These are phyloP conservation scores for Lordiphosa stackelbergi DNA, from an alignment of 1,140 invertebrate species.

Conservation along the genomic window DNA sequence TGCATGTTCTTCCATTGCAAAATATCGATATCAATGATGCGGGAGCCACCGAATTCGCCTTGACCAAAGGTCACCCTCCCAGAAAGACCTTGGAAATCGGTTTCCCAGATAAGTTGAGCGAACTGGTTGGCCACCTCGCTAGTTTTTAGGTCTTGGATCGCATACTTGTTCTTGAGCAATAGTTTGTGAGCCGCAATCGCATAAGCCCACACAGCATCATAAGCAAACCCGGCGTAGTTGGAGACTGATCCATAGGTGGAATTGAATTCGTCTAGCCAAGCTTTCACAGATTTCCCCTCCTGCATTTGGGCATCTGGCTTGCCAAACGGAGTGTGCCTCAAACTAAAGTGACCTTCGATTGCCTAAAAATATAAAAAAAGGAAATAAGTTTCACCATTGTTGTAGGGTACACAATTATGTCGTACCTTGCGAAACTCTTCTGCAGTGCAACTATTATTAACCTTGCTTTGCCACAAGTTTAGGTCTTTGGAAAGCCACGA, in stretches of 20 bases:
- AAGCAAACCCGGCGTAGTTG: conserved; percentile 86
- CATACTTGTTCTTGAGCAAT: conserved; percentile 24
- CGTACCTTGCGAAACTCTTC: conserved; percentile 41
- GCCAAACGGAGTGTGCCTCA: conserved; percentile 84
- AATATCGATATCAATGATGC: conserved; percentile 84
- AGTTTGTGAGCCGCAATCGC: conserved; percentile 80
- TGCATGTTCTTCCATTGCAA: conserved; percentile 83
- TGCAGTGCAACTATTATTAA: conserved; percentile 39
- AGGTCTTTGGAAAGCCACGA: conserved; percentile 83
- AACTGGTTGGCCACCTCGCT: conserved; percentile 77
- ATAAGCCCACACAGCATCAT: conserved; percentile 92
- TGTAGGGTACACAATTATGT: not conserved
- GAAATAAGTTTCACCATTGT: not conserved
- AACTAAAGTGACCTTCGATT: conserved; percentile 86
- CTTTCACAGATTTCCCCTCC: conserved; percentile 81
- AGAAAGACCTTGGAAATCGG: conserved; percentile 87
- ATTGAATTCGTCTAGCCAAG: conserved; percentile 78
- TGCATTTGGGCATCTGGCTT: conserved; percentile 82
- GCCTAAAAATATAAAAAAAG: conserved; percentile 77
- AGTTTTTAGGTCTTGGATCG: conserved; percentile 73
- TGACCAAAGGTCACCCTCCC: conserved; percentile 85
- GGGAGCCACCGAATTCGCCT: conserved; percentile 79
- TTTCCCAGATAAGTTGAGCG: conserved; percentile 79
- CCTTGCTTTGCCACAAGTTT: conserved; percentile 68
- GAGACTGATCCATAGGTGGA: conserved; percentile 17